These are phyloP conservation scores for Argentina silus DNA, from an alignment of 2,797 vertebrate genomes.

Conservation along the genomic window DNA sequence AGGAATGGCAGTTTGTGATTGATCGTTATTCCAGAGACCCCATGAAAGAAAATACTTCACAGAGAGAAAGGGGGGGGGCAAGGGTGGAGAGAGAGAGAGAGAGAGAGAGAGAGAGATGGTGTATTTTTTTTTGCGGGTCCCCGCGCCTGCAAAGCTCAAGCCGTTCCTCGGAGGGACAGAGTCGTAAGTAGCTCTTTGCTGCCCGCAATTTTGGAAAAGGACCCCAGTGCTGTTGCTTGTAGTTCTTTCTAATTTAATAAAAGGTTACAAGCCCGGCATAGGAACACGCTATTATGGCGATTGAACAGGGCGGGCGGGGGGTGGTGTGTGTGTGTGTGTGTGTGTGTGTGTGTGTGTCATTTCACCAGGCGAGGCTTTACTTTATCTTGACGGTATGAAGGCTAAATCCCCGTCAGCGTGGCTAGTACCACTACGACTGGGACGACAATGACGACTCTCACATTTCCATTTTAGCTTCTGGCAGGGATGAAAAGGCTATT, in stretches of 20 bases:
- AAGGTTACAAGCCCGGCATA: slow-evolving; percentile 77
- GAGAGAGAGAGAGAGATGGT: slow-evolving; percentile 53
- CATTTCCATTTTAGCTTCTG: slow-evolving; percentile 71
- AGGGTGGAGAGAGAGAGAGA: slow-evolving; percentile 13
- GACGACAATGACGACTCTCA: slow-evolving; percentile 27
- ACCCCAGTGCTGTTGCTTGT: slow-evolving; percentile 71
- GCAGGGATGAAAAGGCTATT: slow-evolving; percentile 27
- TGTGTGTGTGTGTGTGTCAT: slow-evolving; percentile 57
- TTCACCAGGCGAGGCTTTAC: slow-evolving; percentile 75
- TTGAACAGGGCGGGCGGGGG: slow-evolving; percentile 66
- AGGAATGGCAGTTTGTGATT: slow-evolving; percentile 69
- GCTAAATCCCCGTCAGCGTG: slow-evolving; percentile 65
- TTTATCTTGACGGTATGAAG: slow-evolving; percentile 74
- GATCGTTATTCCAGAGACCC: slow-evolving; percentile 53
- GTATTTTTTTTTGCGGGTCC: slow-evolving; percentile 74
- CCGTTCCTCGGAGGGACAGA: slow-evolving; percentile 76
- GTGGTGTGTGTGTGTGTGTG: neutral
- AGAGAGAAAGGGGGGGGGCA: slow-evolving; percentile 35
- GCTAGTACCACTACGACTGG: slow-evolving; percentile 45
- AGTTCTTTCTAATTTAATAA: slow-evolving; percentile 84
- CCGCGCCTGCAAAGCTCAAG: slow-evolving; percentile 76
- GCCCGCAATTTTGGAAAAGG: slow-evolving; percentile 76
- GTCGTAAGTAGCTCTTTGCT: slow-evolving; percentile 76
- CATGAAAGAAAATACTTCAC: neutral
- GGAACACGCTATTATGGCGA: slow-evolving; percentile 77